Evolutionary conservation across 1,140 invertebrate species (phyloP).

Genomic region (Pristionchus pacificus): DNA sequence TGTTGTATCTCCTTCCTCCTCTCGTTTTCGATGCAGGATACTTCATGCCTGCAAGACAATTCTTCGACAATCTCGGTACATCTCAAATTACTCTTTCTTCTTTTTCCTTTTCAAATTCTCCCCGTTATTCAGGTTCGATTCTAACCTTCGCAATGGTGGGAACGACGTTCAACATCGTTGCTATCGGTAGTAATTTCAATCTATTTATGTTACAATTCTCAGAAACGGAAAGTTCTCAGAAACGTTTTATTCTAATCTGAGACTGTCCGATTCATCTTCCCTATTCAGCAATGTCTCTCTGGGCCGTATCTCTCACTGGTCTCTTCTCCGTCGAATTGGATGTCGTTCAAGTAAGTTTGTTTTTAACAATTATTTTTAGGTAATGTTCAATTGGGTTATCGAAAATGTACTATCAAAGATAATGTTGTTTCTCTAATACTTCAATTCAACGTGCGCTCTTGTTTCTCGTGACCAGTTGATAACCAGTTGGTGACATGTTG

Average conservation of each 20-base stretch:
- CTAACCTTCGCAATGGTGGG: constrained; percentile 85
- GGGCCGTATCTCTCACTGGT: constrained; percentile 49
- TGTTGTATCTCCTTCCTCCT: constrained; percentile 59
- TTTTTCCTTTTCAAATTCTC: no score
- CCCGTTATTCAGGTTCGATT: no score
- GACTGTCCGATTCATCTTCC: background rate
- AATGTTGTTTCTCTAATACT: no score
- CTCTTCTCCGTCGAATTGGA: constrained; percentile 43
- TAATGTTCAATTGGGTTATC: no score
- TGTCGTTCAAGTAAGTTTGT: background rate
- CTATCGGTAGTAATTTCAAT: constrained; percentile 39
- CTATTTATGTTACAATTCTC: constrained; percentile 1
- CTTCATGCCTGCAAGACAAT: constrained; percentile 90
- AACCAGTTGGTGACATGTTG: no score
- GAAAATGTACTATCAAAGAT: no score
- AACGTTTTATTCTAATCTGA: background rate
- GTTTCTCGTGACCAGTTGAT: no score
- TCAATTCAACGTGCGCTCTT: no score
- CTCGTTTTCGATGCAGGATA: constrained; percentile 67
- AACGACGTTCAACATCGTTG: constrained; percentile 58
- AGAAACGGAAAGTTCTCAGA: no score
- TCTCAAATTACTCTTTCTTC: no score
- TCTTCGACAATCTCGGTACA: constrained; percentile 94
- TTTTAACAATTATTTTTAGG: no score
- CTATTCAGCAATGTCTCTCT: constrained; percentile 45